A percentile compares a stretch with the other conserved stretches of the same genome.
phyloP scores from a whole-genome alignment of 2,797 vertebrate species.

The Cyprinodon diabolis region DNA sequence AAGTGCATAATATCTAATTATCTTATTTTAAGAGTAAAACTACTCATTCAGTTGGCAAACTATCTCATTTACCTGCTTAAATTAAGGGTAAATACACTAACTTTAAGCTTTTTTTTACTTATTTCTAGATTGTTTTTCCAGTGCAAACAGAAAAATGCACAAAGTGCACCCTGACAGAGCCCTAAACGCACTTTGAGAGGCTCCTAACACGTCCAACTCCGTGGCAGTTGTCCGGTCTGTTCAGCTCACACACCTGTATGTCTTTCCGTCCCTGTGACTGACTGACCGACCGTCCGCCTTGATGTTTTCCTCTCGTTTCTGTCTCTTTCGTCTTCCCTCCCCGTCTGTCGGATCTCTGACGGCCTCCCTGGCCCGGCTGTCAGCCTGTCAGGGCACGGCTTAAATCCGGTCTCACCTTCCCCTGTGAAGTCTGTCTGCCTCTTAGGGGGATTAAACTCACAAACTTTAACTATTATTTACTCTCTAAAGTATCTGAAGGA shows the following conservation, averaged over 20 bases:
- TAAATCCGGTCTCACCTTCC: conserved; percentile 39
- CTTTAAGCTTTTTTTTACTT: too few species aligned
- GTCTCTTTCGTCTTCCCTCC: conserved; percentile 46
- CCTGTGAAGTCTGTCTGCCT: conserved; percentile 39
- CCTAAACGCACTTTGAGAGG: not conserved
- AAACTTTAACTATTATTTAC: conserved; percentile 23
- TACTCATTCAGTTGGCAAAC: too few species aligned
- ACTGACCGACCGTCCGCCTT: conserved; percentile 30
- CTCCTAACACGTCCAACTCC: conserved; percentile 1
- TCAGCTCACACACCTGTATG: conserved; percentile 24
- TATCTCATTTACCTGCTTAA: too few species aligned
- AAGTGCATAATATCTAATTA: too few species aligned
- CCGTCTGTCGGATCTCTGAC: conserved; percentile 17
- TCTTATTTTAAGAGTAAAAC: too few species aligned
- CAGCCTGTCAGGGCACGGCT: conserved; percentile 11
- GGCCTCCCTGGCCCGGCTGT: conserved; percentile 18
- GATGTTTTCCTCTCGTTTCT: conserved; percentile 50
- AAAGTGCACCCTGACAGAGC: not conserved
- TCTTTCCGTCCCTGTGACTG: conserved; percentile 49
- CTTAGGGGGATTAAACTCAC: not conserved
- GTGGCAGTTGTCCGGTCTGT: conserved; percentile 14
- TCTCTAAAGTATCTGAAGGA: not conserved
- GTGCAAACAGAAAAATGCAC: not conserved
- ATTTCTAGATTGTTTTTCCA: not conserved
- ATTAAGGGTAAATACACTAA: too few species aligned